A percentile compares a stretch with the other conserved stretches of the same genome.
Evolutionary conservation across 2,113 vertebrate species (phyloP).

Genomic region (Aplodontia rufa): DNA sequence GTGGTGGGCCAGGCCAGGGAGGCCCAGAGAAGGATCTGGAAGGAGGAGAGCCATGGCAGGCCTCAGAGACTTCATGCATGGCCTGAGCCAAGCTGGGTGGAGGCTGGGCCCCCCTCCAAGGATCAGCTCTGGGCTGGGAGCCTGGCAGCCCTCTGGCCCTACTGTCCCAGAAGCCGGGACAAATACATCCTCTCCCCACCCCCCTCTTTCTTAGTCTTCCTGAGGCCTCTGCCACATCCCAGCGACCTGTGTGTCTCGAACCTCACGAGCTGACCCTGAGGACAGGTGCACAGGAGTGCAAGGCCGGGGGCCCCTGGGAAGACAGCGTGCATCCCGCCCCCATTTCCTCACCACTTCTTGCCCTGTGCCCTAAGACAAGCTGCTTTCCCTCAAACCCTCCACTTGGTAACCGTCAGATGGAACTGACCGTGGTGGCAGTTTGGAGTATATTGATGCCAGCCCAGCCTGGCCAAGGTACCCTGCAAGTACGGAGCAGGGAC

Average conservation of each 20-base stretch:
- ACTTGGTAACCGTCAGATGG: not conserved
- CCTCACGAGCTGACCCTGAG: not conserved
- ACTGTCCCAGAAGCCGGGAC: not conserved
- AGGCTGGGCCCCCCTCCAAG: not conserved
- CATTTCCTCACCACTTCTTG: not conserved
- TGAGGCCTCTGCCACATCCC: not conserved
- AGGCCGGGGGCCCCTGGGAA: too few species aligned
- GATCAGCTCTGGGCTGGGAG: not conserved
- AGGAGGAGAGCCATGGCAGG: not conserved
- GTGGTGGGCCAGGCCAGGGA: not conserved
- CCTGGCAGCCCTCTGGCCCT: constrained; percentile 7
- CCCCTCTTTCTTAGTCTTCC: constrained; percentile 55
- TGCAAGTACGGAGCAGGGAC: not conserved
- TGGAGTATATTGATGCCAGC: not conserved
- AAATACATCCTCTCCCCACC: not conserved
- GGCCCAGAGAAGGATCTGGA: not conserved
- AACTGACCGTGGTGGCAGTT: not conserved
- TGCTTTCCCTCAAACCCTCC: not conserved
- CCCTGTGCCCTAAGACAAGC: not conserved
- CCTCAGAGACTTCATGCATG: fast-evolving
- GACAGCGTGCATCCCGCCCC: too few species aligned
- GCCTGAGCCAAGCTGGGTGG: not conserved
- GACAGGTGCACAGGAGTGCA: not conserved
- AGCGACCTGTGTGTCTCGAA: not conserved
- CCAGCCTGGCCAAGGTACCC: not conserved